Evolutionary conservation across 2,888 invertebrate genomes (phyloP), one percentile per base, ranked within the genome.

Genomic region (Epistrophe grossulariae): DNA sequence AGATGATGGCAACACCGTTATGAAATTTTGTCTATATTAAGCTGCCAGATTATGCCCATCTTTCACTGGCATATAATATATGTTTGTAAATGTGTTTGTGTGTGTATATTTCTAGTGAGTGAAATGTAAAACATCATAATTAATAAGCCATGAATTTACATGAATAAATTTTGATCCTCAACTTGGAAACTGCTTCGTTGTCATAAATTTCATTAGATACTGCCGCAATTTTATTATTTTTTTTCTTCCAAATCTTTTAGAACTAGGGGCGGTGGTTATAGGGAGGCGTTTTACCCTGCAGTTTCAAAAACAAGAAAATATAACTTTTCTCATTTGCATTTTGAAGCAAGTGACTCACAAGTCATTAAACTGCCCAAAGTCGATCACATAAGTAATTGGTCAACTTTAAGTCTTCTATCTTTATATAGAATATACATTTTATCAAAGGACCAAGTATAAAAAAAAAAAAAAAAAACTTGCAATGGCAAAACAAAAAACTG

Each of bases 111-210:
- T 19, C 66, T 68, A 55, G 38, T 60, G 81, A 71, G 74, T 81
- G 81, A 70, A 77, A 70, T 82, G 85, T 76, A 82, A 82, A 83
- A 83, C 87, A 79, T 83, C 72, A 83, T 87, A 87, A 87, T 87
- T 87, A 87, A 83, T 87, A 83, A 87, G 83, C 83, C 79, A 87
- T 87, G 87, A 87, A 82, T 87, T 79, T 82, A 82, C 85, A 87
- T 87, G 85, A 87, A 87, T 83, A 87, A 87, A 87, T 87, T 79
- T 87, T 82, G 82, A 52, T 79, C 79, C 76, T 35, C 28, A 72
- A 76, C 72, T 83, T 74, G 72, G 72, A 83, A 83, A 79, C 60
- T 71, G 79, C 83, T 76, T 79, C 59, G 71, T 68, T 77, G 60
- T 79, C 82, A 71, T 78, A 73, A 71, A 66, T 60, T 64, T 50